Base-by-base conservation (phyloP, 1,140 invertebrate genomes). In the Leptinotarsa undecemlineata region DNA sequence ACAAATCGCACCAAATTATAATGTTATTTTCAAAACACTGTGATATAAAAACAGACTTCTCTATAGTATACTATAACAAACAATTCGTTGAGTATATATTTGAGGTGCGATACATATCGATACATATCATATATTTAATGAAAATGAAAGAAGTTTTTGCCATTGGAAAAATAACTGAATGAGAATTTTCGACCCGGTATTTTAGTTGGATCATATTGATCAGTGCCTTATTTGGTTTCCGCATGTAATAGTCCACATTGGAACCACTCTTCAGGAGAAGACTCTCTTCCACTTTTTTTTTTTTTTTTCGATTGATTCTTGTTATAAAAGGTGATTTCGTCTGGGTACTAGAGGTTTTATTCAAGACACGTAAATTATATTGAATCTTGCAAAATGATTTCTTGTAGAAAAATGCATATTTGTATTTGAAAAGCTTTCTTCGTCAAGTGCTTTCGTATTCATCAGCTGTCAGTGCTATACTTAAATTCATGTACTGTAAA, bases 181-280 rank as follows among this genome's bases (percentile, higher is more conserved):
- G 20, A 64, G 19, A 19, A 64, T 64, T 64, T 64, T 78, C 72
- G 75, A 79, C 77, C 79, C 74, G 77, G 78, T 77, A 71, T 79
- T 81, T 75, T 66, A 68, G 80, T 79, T 81, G 74, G 82, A 83
- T 83, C 82, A 83, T 81, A 82, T 83, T 83, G 82, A 81, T 83
- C 82, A 81, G 80, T 83, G 81, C 81, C 82, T 83, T 82, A 82
- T 79, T 82, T 81, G 72, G 67, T 78, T 78, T 78, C 70, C 80
- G 70, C 74, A 68, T 73, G 76, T 71, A 63, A 73, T 78, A 78
- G 71, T 82, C 82, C 82, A 83, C 74, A 81, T 82, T 82, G 81
- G 82, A 82, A 75, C 71, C 69, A 60, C 21, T 20, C 14, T 57
- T 23, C 15, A 8, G 26, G 19, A 17, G 23, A 60, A 70, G 60